Conservation (phyloP, 1,140 invertebrate genomes). For the Tetranychus urticae region DNA sequence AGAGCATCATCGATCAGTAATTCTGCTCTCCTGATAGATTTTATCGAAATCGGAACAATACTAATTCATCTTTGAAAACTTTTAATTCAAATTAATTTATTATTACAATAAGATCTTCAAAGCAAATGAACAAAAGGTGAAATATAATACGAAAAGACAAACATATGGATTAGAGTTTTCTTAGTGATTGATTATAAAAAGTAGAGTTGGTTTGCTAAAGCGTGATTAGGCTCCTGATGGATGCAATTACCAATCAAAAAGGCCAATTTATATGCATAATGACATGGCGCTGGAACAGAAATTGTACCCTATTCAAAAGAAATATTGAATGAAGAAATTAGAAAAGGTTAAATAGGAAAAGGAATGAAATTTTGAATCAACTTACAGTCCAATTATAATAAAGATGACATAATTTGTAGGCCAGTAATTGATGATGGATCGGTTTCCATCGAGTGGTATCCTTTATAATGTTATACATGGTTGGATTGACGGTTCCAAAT, state of each 20-base stretch:
- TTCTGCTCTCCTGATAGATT: no score
- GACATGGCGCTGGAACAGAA: slow-evolving; percentile 56
- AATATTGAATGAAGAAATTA: slow-evolving; percentile 8
- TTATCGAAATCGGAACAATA: no score
- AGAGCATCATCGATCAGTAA: no score
- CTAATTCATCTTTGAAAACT: no score
- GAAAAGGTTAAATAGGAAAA: neutral
- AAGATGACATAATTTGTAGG: slow-evolving; percentile 55
- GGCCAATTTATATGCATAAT: slow-evolving; percentile 64
- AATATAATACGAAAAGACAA: no score
- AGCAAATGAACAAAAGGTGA: no score
- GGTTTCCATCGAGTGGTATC: slow-evolving; percentile 33
- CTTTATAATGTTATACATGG: slow-evolving; percentile 47
- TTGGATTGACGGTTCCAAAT: slow-evolving; percentile 49
- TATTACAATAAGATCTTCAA: no score
- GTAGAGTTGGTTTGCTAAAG: slow-evolving; percentile 22
- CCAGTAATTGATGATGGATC: slow-evolving; percentile 41
- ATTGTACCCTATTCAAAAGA: slow-evolving; percentile 32
- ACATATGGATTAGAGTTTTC: no score
- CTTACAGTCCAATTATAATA: slow-evolving; percentile 48
- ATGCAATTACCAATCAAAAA: slow-evolving; percentile 47
- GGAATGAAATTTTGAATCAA: neutral
- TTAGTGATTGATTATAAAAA: slow-evolving; percentile 18
- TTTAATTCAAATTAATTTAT: no score
- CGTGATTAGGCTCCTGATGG: slow-evolving; percentile 27